A percentile compares a stretch with the other conserved stretches of the same genome.
Evolutionary conservation across 2,113 vertebrate genomes (phyloP).

Genomic region (Dicaeum eximium): DNA sequence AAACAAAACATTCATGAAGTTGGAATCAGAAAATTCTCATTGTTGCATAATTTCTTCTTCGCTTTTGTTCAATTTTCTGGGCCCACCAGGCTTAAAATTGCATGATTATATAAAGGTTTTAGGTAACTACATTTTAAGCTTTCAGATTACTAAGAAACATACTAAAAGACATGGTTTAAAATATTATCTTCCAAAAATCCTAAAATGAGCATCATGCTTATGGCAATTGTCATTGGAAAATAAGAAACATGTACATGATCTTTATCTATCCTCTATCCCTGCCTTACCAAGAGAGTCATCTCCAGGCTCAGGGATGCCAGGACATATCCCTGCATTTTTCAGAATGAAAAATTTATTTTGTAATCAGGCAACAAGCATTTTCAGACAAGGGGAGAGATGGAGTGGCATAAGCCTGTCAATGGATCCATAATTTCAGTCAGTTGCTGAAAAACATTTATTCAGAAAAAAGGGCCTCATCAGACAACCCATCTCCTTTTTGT

Average conservation of each 20-base stretch:
- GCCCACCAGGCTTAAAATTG: neutral
- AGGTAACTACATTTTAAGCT: neutral
- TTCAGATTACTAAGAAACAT: neutral
- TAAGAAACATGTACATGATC: neutral
- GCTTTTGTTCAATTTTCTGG: neutral
- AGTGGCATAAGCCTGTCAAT: neutral
- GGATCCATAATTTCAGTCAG: neutral
- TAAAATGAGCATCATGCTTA: neutral
- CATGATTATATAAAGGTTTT: neutral
- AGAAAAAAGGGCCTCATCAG: neutral
- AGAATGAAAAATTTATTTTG: neutral
- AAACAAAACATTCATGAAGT: neutral
- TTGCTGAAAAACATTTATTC: neutral
- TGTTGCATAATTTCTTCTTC: neutral
- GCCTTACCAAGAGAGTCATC: neutral
- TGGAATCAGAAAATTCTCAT: neutral
- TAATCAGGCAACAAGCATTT: neutral
- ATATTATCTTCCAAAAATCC: neutral
- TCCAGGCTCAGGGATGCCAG: neutral
- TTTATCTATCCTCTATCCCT: neutral
- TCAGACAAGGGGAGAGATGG: neutral
- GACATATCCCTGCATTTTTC: neutral
- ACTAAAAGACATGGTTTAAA: neutral
- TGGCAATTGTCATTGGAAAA: neutral
- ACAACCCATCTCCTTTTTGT: neutral